Base-by-base conservation (phyloP, 64 coral and sea anemone species). In the Pocillopora damicornis region DNA sequence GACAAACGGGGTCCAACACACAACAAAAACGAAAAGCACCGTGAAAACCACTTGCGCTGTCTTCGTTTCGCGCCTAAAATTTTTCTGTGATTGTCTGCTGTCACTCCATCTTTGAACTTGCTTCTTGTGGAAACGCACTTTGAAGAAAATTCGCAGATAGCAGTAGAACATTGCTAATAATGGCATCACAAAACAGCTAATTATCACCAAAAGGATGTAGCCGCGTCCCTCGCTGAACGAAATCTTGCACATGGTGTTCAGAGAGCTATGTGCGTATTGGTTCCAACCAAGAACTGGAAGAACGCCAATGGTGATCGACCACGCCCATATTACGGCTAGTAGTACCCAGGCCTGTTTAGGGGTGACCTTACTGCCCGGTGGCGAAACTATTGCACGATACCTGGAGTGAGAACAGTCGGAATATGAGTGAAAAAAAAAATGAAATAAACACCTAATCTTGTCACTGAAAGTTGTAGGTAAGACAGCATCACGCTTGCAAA, bases 41-140 rank as follows among this genome's bases (percentile, higher is more conserved):
- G 97, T 91, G 60, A 99, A 92, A 4, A 99, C 97, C 11, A 99
- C 90, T 76, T 95, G 90, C 1, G 97, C 93, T 9, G 97, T 99
- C 83, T 91, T 94, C 78, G 88, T 90, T 88, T 99, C 97, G 16
- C 90, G 89, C 71, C 64, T 61, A 77, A 99, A 91, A 14, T 85
- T 86, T 73, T 60, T 42, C 18, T 77, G 66, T 8, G 63, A 63
- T 9, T 84, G 61, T 37, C 37, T 37, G 36, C 45, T 90, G 17
- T 87, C 73, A 15, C 74, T 88, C 94, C 94, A 97, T 38, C 76
- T 86, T 22, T 87, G 91, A 9, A 97, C 75, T 77, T 59, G 84
- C 26, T 87, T 92, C 15, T 89, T 57, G 35, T 97, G 94, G 51
- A 17, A 87, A 59, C 94, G 91, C 60, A 99, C 97, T 63, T 95